Evolutionary conservation across 2,113 vertebrate genomes (phyloP), one percentile per base, ranked within the genome.

Genomic region (Tympanuchus pallidicinctus): DNA sequence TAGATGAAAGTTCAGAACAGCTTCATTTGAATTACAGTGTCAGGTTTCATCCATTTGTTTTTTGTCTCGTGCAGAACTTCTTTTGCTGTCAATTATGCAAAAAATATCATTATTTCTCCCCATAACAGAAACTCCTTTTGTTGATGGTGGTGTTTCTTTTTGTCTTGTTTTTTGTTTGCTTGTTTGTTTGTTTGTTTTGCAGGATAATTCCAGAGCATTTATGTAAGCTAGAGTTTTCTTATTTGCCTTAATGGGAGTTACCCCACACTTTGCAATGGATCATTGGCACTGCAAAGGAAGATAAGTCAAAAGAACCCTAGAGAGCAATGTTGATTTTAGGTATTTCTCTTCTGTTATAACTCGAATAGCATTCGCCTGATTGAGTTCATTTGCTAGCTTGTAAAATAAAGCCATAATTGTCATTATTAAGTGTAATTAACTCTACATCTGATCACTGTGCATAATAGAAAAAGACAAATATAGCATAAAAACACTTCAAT

Each of bases 341-440:
- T 93, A 88, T 92, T 92, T 95, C 42, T 91, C 38, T 91, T 94
- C 82, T 85, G 12, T 70, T 89, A 10, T 85, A 90, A 70, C 14
- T 91, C 92, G 64, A 28, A 32, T 61, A 71, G 60, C 50, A 77
- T 86, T n/a, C 83, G 69, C 47, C 79, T 86, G 89, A 88, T 77
- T 59, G 81, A 89, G 78, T 73, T 91, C 71, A 91, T 95, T 93
- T 86, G 69, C 82, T 86, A 42, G 79, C 34, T 67, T 92, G 76
- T 86, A 93, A 89, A 91, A 82, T 74, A 95, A 95, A 83, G 47
- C 34, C 47, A 38, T 92, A 82, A 92, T 96, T 93, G 83, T 93
- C 7, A 76, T 92, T 95, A 92, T 89, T 94, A 92, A 93, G 47
- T 89, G 50, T 84, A 95, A 93, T 96, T 96, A 96, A 71, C 83